Base-by-base conservation (phyloP, 2,888 invertebrate genomes). In the Eristalis pertinax region DNA sequence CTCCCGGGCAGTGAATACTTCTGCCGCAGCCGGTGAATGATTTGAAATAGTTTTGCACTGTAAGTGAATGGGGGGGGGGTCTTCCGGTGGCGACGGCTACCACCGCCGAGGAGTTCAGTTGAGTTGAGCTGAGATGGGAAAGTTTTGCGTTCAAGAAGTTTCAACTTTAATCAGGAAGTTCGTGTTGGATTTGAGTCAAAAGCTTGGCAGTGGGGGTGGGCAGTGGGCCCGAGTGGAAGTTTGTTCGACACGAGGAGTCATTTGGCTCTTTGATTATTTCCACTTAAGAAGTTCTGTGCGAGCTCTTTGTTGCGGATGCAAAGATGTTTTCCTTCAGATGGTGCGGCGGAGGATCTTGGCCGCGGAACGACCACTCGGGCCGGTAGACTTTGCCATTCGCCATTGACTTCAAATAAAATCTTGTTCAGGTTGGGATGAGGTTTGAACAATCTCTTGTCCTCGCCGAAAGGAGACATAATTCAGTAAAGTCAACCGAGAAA, bases 31-130 rank as follows among this genome's bases (percentile, higher is more conserved):
- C 35, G 26, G 63, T 38, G 35, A 69, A 22, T 7, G 50, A 19
- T 50, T 50, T 64, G 50, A 63, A 77, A 77, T 70, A 56, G 63
- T 50, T 50, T 50, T 50, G 50, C 19, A 8, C 50, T 50, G 5
- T 19, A 50, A 50, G 19, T 50, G n/a, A 50, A 19, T 19, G 8
- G 50, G 5, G 15, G 50, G 19, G 50, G 5, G 15, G 50, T 8
- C 19, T 19, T 50, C 19, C 50, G 1, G 43, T 32, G 0, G 32
- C n/a, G n/a, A n/a, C n/a, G n/a, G n/a, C n/a, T n/a, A n/a, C n/a
- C n/a, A n/a, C 32, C 32, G 32, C 32, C 32, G 15, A 43, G 43
- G 43, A 43, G 19, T 50, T 19, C 19, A 19, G 50, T 50, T 1
- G 8, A 43, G 19, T 50, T 19, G 19, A 19, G 50, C 19, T 1